Percentiles rank a stretch among this genome's conserved stretches.
phyloP scores from a whole-genome alignment of 2,113 vertebrate genomes.

The Hippolais icterina region DNA sequence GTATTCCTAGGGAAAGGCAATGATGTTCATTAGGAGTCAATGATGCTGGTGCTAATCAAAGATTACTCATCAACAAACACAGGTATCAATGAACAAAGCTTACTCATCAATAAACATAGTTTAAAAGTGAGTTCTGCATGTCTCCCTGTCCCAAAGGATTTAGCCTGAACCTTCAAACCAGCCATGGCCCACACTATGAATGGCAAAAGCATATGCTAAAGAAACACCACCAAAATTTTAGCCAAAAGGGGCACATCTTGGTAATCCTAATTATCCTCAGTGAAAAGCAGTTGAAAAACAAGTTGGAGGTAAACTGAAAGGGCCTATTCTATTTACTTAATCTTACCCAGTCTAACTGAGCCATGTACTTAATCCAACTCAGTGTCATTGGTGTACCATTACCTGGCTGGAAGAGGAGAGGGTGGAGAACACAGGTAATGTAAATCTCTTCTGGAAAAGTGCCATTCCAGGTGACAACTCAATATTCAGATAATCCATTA shows the following conservation, averaged over 20 bases:
- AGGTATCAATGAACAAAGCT: not conserved
- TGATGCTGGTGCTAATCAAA: not conserved
- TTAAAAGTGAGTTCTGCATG: not conserved
- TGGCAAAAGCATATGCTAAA: accelerated
- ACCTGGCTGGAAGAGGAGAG: not conserved
- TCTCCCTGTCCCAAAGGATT: not conserved
- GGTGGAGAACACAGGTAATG: not conserved
- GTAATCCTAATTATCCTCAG: not conserved
- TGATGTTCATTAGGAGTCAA: not conserved
- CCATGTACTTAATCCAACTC: not conserved
- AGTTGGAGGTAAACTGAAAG: not conserved
- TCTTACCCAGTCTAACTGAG: not conserved
- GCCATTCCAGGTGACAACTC: not conserved
- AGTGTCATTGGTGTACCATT: not conserved
- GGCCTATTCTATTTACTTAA: not conserved
- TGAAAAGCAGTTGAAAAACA: not conserved
- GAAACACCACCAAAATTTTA: not conserved
- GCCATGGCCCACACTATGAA: not conserved
- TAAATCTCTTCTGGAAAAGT: not conserved
- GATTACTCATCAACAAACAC: not conserved
- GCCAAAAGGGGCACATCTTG: not conserved
- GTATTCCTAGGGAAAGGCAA: not conserved
- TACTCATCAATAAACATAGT: not conserved
- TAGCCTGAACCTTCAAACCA: not conserved
- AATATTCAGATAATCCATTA: not conserved